phyloP scores from a whole-genome alignment of 2,113 vertebrate species.

The Azemiops feae region DNA sequence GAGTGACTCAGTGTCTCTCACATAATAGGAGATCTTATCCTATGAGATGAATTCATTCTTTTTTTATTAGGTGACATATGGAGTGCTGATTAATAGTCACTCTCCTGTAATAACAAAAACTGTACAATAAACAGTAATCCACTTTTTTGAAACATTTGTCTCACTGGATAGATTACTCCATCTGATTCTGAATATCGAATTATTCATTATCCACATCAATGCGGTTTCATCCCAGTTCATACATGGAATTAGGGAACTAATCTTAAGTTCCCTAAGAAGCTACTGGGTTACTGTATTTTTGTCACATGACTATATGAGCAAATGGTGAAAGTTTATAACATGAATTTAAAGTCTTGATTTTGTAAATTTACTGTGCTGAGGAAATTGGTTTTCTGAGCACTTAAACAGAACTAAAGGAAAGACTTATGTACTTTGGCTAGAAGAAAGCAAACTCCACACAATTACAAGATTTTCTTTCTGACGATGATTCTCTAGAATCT shows the following conservation, averaged over 20 bases:
- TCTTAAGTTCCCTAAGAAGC: neutral
- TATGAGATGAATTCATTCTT: neutral
- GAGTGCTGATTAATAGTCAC: neutral
- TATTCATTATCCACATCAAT: neutral
- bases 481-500: neutral
- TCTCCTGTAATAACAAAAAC: neutral
- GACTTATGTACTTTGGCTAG: neutral
- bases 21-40: neutral
- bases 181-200: neutral
- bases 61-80: neutral
- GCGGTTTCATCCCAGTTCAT: neutral
- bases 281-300: neutral
- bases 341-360: neutral
- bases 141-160: neutral
- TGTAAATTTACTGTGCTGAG: neutral
- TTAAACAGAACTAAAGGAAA: neutral
- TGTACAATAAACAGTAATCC: neutral
- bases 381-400: neutral
- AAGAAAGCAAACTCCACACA: neutral
- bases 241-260: neutral
- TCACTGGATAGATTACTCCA: neutral
- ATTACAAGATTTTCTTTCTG: slow-evolving; percentile 10
- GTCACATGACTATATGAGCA: neutral
- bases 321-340: neutral
- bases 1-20: neutral